These are phyloP conservation scores for Aphaenogaster floridana DNA, from an alignment of 1,140 invertebrate genomes.

Conservation along the genomic window DNA sequence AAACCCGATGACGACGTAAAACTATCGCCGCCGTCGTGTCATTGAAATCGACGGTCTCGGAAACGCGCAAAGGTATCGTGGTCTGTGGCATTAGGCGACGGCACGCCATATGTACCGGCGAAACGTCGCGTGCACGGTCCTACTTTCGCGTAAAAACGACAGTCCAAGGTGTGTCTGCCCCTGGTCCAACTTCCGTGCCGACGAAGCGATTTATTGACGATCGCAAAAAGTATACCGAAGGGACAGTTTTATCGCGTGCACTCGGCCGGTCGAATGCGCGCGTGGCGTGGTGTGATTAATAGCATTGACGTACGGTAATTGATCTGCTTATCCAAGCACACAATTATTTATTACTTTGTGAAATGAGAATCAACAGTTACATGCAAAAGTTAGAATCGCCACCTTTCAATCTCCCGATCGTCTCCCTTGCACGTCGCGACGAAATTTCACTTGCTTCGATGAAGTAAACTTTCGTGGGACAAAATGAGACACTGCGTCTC, in stretches of 20 bases:
- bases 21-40: background rate
- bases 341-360: conserved; percentile 31
- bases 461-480: background rate
- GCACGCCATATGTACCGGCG: background rate
- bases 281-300: background rate
- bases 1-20: conserved; percentile 11
- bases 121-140: conserved; percentile 27
- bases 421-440: background rate
- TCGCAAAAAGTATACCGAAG: conserved; percentile 8
- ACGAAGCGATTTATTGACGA: conserved; percentile 38
- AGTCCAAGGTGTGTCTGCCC: conserved; percentile 19
- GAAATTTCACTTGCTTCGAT: background rate
- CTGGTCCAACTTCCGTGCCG: conserved; percentile 37
- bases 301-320: conserved; percentile 18
- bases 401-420: background rate
- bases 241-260: background rate
- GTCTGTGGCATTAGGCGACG: conserved; percentile 41
- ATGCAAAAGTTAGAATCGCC: background rate
- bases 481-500: too few species aligned
- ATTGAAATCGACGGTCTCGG: conserved; percentile 52
- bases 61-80: background rate
- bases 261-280: background rate
- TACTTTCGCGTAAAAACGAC: conserved; percentile 11
- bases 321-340: background rate
- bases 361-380: background rate